A percentile compares a stretch with the other conserved stretches of the same genome.
phyloP scores from a whole-genome alignment of 1,140 invertebrate genomes.

The Ostrea denselamellosa region DNA sequence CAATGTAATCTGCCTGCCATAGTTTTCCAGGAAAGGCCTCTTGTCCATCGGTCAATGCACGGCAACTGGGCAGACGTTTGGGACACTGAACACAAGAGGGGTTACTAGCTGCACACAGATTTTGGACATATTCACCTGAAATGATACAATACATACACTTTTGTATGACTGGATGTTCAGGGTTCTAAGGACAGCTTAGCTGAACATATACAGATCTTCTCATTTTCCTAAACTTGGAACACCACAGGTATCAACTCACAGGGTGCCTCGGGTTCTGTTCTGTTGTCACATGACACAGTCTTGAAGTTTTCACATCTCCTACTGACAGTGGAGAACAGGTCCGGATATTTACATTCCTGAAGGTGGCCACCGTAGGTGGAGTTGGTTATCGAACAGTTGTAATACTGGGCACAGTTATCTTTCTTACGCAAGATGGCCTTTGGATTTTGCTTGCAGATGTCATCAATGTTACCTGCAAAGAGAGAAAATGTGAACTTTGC shows the following conservation, averaged over 20 bases:
- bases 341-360: conserved; percentile 69
- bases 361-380: conserved; percentile 55
- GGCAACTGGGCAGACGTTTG: conserved; percentile 41
- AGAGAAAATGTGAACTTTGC: not conserved
- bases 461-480: conserved; percentile 30
- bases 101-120: conserved; percentile 49
- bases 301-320: conserved; percentile 64
- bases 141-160: too few species aligned
- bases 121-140: conserved; percentile 60
- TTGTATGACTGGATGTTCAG: too few species aligned
- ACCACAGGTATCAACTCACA: conserved; percentile 45
- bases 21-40: conserved; percentile 42
- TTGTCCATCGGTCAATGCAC: conserved; percentile 36
- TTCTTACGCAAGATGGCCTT: conserved; percentile 48
- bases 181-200: too few species aligned
- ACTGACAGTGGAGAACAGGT: conserved; percentile 62
- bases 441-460: conserved; percentile 49
- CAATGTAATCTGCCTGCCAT: conserved; percentile 44
- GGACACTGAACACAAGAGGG: conserved; percentile 38
- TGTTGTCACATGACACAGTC: conserved; percentile 57
- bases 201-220: too few species aligned
- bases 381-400: conserved; percentile 64
- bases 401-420: conserved; percentile 71
- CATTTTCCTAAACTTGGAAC: too few species aligned
- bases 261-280: conserved; percentile 59